Base-by-base conservation (phyloP, 2,113 vertebrate genomes). In the Anarhynchus alexandrinus region DNA sequence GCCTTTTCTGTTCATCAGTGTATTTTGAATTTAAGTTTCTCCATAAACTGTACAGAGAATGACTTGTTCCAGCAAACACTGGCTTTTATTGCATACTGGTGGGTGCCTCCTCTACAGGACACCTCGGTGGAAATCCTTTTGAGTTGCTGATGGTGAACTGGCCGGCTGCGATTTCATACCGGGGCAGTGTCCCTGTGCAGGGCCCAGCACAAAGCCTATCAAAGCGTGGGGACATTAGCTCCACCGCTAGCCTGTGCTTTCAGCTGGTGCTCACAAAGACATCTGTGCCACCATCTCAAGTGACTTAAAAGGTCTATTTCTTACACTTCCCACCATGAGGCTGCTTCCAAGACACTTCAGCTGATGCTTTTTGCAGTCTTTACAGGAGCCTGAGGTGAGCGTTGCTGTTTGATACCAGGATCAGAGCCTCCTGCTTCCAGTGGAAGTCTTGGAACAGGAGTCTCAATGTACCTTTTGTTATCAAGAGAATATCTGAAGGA, bases 141-240 rank as follows among this genome's bases (percentile, higher is more conserved):
- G 1, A 16, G 9, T 21, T 88, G 32, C 27, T 84, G 61, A 25
- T 57, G 27, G 19, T 19, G 29, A 74, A 57, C 57, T 62, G 74
- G 21, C 27, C 4, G 1, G 27, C 55, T 15, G 7, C 1, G 4
- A 42, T 66, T 87, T 54, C 2, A 2, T 58, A 22, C 36, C 4
- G 1, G 2, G 13, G 42, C 22, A 54, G 72, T 10, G 5, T 25
- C 58, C n/a, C 73, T 51, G 25, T 38, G 42, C 42, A 74, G 70
- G 22, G 17, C 29, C 49, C 54, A 40, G 36, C 49, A 34, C 6
- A 30, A 65, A 80, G 36, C 9, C 58, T 73, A 4, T 65, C 36
- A 25, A n/a, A 65, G 14, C 1, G 1, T 34, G 27, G 40, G 64
- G 36, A 52, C 40, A 22, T 57, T 72, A 69, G 42, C 27, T 42